These are phyloP conservation scores for Maconellicoccus hirsutus DNA, from an alignment of 1,140 invertebrate species.

Conservation along the genomic window DNA sequence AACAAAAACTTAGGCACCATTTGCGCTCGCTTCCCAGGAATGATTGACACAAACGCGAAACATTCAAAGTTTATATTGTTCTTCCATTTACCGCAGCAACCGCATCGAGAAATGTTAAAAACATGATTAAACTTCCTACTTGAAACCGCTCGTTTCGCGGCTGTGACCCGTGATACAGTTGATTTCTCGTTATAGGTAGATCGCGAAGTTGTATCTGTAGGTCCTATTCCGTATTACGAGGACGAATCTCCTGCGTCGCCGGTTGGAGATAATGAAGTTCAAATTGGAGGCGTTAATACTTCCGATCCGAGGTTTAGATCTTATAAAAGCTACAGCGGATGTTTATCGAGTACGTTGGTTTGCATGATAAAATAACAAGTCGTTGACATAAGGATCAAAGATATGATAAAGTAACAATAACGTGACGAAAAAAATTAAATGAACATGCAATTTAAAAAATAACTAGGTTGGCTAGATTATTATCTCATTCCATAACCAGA, in stretches of 20 bases:
- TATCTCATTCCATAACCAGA: too few relatives aligned
- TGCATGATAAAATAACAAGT: slow-evolving; percentile 13
- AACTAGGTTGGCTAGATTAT: too few relatives aligned
- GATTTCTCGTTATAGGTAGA: slow-evolving; percentile 46
- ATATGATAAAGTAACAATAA: neutral
- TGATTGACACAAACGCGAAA: too few relatives aligned
- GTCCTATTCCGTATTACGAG: slow-evolving; percentile 49
- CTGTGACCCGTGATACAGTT: neutral
- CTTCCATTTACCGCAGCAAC: too few relatives aligned
- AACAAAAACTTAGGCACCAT: too few relatives aligned
- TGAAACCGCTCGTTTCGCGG: too few relatives aligned
- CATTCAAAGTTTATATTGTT: too few relatives aligned
- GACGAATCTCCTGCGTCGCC: slow-evolving; percentile 40
- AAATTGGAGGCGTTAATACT: slow-evolving; percentile 73
- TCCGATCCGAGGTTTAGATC: slow-evolving; percentile 62
- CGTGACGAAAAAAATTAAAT: neutral
- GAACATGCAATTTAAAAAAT: neutral
- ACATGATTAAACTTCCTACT: too few relatives aligned
- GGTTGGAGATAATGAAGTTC: slow-evolving; percentile 60
- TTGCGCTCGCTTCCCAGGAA: too few relatives aligned
- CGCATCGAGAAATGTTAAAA: too few relatives aligned
- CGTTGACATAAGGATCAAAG: neutral
- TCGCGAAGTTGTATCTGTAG: slow-evolving; percentile 53
- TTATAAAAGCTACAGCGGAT: slow-evolving; percentile 77
- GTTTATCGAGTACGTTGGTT: slow-evolving; percentile 77